These are phyloP conservation scores for Saccostrea echinata DNA, from an alignment of 1,140 invertebrate genomes.

Conservation along the genomic window DNA sequence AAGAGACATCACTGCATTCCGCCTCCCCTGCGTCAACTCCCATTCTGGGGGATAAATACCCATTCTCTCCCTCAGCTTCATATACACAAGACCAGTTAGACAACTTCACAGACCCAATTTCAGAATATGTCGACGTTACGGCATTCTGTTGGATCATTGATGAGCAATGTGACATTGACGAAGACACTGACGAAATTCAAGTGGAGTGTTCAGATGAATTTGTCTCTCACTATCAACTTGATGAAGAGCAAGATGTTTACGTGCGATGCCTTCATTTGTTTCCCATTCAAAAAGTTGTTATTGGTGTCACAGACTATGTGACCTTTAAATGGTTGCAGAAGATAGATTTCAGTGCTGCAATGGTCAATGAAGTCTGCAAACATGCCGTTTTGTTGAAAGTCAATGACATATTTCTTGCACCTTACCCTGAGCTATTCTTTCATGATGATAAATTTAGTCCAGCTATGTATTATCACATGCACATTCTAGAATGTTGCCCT, in stretches of 20 bases:
- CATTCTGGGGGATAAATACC: slow-evolving; percentile 20
- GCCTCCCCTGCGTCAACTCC: background rate
- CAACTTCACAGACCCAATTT: slow-evolving; percentile 18
- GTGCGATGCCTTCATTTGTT: slow-evolving; percentile 63
- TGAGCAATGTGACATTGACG: background rate
- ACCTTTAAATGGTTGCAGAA: slow-evolving; percentile 67
- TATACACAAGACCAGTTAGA: slow-evolving; percentile 39
- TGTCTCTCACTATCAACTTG: slow-evolving; percentile 68
- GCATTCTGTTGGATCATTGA: slow-evolving; percentile 35
- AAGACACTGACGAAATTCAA: background rate
- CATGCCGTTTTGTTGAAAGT: slow-evolving; percentile 68
- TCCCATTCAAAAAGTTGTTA: slow-evolving; percentile 67
- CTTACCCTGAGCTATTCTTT: slow-evolving; percentile 62
- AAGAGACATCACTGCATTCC: background rate
- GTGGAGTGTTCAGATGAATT: slow-evolving; percentile 65
- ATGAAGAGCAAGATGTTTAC: slow-evolving; percentile 56
- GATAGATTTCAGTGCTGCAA: slow-evolving; percentile 65
- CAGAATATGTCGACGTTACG: slow-evolving; percentile 32
- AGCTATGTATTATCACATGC: slow-evolving; percentile 65
- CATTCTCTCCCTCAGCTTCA: slow-evolving; percentile 32
- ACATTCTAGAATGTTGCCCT: slow-evolving; percentile 70
- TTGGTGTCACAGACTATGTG: slow-evolving; percentile 73
- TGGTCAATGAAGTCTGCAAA: slow-evolving; percentile 66
- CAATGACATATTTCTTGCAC: slow-evolving; percentile 70
- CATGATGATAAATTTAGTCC: slow-evolving; percentile 59